phyloP scores from a whole-genome alignment of 2,113 vertebrate species.

The Mesitornis unicolor region DNA sequence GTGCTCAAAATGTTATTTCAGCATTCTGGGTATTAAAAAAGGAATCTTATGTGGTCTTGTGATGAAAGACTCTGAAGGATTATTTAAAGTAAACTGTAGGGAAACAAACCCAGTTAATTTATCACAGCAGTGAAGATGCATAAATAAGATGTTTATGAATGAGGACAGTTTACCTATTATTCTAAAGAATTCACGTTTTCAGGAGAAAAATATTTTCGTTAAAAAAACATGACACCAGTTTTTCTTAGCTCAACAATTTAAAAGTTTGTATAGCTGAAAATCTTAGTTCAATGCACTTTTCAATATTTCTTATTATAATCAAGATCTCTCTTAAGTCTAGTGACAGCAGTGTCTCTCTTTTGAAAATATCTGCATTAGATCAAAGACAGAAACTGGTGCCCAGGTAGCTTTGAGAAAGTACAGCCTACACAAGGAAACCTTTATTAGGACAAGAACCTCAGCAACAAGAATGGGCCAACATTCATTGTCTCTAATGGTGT shows the following conservation, averaged over 20 bases:
- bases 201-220: constrained; percentile 60
- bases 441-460: background rate
- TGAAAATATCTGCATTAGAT: background rate
- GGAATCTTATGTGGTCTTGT: constrained; percentile 79
- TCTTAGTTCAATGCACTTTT: background rate
- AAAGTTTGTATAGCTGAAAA: background rate
- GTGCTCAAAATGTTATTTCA: constrained; percentile 80
- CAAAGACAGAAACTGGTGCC: background rate
- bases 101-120: constrained; percentile 81
- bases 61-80: constrained; percentile 79
- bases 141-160: constrained; percentile 80
- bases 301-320: constrained; percentile 6
- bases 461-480: background rate
- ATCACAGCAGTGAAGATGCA: constrained; percentile 79
- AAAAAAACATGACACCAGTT: constrained; percentile 64
- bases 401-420: background rate
- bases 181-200: constrained; percentile 65
- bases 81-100: constrained; percentile 82
- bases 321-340: background rate
- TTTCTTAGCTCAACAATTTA: background rate
- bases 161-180: constrained; percentile 75
- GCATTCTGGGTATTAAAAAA: constrained; percentile 82
- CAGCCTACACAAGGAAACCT: background rate
- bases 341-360: background rate
- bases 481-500: background rate